Conservation (phyloP, 2,888 invertebrate genomes). For the Zygogramma bicolorata region DNA sequence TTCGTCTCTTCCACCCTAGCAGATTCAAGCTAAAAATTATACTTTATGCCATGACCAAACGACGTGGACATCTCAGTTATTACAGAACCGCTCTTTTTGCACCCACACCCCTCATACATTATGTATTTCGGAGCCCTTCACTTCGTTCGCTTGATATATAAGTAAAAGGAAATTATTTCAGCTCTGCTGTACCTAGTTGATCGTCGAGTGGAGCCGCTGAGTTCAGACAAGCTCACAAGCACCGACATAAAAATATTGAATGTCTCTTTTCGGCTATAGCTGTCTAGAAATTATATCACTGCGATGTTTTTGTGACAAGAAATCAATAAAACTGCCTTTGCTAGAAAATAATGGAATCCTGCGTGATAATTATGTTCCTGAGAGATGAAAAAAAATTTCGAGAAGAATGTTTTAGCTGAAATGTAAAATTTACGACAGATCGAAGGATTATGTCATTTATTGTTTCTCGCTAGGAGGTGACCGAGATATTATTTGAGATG, state of each 20-base stretch:
- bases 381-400: neutral
- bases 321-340: neutral
- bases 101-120: constrained; percentile 57
- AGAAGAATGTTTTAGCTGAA: neutral
- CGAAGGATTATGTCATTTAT: too few species aligned
- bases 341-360: neutral
- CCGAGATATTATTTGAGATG: too few species aligned
- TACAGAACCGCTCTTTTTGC: constrained; percentile 53
- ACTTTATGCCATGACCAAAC: constrained; percentile 62
- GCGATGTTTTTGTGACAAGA: neutral
- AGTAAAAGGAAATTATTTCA: constrained; percentile 44
- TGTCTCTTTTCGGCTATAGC: neutral
- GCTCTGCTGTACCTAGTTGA: constrained; percentile 11
- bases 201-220: neutral
- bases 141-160: constrained; percentile 40
- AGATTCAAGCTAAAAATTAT: constrained; percentile 64
- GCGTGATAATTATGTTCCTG: neutral
- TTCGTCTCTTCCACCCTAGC: constrained; percentile 64
- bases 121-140: constrained; percentile 53
- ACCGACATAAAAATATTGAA: constrained; percentile 3
- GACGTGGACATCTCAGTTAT: constrained; percentile 59
- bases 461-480: too few species aligned
- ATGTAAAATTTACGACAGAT: neutral
- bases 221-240: constrained; percentile 7
- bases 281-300: neutral